Conservation (phyloP, 2,888 invertebrate genomes). For the Resseliella maxima region DNA sequence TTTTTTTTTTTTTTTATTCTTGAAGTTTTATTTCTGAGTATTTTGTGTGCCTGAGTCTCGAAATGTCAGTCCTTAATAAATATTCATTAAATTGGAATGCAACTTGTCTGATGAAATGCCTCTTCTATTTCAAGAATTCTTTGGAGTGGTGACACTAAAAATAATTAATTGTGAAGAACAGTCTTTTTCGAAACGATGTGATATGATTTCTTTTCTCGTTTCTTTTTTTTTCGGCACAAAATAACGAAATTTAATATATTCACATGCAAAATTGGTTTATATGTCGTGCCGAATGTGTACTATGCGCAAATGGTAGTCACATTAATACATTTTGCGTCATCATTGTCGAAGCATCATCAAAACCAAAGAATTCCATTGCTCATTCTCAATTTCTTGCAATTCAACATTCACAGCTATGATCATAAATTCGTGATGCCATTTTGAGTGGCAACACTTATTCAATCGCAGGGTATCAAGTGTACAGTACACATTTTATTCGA, state of each 20-base stretch:
- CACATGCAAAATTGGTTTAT: neutral
- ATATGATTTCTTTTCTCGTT: neutral
- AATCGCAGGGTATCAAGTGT: neutral
- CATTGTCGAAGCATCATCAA: neutral
- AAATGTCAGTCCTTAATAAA: neutral
- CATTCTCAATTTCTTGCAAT: neutral
- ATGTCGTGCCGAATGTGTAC: neutral
- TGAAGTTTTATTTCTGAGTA: neutral
- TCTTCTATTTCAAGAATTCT: neutral
- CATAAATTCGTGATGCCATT: neutral
- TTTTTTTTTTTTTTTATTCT: neutral
- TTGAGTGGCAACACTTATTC: neutral
- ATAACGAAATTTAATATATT: neutral
- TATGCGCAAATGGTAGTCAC: neutral
- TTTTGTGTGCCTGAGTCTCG: neutral
- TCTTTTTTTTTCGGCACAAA: neutral
- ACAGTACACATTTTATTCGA: neutral
- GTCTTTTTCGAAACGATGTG: neutral
- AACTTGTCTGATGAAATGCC: neutral
- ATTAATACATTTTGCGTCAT: conserved; percentile 24
- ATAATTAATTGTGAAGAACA: too few relatives aligned
- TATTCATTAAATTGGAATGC: conserved; percentile 11
- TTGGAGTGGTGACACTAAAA: neutral
- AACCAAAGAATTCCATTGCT: neutral
- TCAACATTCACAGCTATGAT: neutral